phyloP scores from a whole-genome alignment of 1,140 invertebrate genomes.

The Ephestia elutella region DNA sequence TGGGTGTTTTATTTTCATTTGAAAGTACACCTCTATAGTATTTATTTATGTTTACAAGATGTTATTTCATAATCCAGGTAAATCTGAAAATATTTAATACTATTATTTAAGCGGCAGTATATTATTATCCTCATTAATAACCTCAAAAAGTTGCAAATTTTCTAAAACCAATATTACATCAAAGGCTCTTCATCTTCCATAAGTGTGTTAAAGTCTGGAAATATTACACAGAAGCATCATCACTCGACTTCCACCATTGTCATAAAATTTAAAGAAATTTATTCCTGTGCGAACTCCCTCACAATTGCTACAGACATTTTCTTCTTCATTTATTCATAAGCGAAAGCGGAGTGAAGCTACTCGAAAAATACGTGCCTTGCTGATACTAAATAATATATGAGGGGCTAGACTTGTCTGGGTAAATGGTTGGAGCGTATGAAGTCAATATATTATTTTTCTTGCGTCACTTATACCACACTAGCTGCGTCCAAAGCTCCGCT shows the following conservation, averaged over 20 bases:
- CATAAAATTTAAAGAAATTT: conserved; percentile 30
- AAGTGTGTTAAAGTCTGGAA: not conserved
- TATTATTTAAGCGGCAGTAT: too few species aligned
- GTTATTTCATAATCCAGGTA: too few species aligned
- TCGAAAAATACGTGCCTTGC: conserved; percentile 63
- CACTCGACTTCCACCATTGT: not conserved
- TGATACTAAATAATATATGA: conserved; percentile 55
- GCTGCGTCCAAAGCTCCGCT: too few species aligned
- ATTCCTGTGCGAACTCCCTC: conserved; percentile 27
- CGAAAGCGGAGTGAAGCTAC: conserved; percentile 54
- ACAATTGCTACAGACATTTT: conserved; percentile 59
- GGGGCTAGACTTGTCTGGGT: conserved; percentile 15
- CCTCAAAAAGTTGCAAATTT: not conserved
- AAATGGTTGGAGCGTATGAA: conserved; percentile 1
- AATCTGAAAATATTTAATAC: too few species aligned
- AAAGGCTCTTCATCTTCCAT: too few species aligned
- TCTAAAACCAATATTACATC: too few species aligned
- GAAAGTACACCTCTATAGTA: too few species aligned
- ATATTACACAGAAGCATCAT: not conserved
- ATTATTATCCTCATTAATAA: not conserved
- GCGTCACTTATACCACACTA: not conserved
- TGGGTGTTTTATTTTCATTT: too few species aligned
- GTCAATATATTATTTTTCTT: not conserved
- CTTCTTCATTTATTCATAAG: conserved; percentile 62
- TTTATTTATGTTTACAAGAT: too few species aligned